Evolutionary conservation across 2,113 vertebrate species (phyloP), one percentile per base, ranked within the genome.

Genomic region (Falcunculus frontatus): DNA sequence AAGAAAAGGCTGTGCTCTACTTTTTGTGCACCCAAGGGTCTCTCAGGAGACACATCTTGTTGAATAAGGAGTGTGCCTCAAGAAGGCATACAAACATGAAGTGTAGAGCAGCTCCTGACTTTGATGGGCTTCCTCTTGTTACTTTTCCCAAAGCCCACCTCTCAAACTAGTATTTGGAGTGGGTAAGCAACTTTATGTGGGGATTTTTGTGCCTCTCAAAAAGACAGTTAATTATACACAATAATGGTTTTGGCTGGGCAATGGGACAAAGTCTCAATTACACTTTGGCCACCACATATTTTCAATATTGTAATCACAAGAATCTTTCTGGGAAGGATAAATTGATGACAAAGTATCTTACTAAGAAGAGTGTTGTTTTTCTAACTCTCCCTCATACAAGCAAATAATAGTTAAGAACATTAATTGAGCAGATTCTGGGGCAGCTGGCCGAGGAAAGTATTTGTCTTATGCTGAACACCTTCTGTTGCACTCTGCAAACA

Each of bases 401-500:
- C 10, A 87, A 81, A 70, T 74, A 89, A 85, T 42, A 73, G 27
- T 63, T 93, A 89, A 87, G 82, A 91, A 73, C 1, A 11, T 79
- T 27, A 83, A 82, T 57, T 77, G 32, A 68, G 29, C 50, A 65
- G 72, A 90, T 89, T 96, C 85, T 65, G 60, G 46, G 39, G n/a
- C 74, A 90, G 65, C 63, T 67, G 63, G 49, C 72, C n/a, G 7
- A 96, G 84, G 39, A 74, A 90, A 91, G 82, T 76, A 72, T 84
- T 96, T 94, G 70, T 94, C 65, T 96, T 96, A 67, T 86, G 67
- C 62, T 59, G 67, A 95, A 63, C 62, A 90, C 81, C 80, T 95
- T 69, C 90, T 93, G 87, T 90, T 96, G 47, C 73, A 68, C 87
- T 95, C 62, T 78, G n/a, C 88, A 96, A 96, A 95, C 93, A 93